Conservation (phyloP, 2,113 vertebrate species). For the Archocentrus centrarchus region DNA sequence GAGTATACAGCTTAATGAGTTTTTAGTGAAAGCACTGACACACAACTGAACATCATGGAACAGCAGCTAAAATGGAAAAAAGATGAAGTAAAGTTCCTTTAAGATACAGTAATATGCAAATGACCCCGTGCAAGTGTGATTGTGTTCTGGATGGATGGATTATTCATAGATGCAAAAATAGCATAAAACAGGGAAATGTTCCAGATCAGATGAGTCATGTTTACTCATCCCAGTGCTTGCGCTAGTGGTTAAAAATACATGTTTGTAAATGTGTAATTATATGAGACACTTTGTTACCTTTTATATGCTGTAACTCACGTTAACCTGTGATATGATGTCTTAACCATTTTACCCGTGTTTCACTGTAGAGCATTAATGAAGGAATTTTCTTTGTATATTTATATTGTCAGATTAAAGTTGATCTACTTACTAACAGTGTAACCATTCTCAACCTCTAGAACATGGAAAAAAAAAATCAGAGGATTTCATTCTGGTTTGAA, state of each 20-base stretch:
- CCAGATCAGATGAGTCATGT: slow-evolving; percentile 26
- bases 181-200: slow-evolving; percentile 9
- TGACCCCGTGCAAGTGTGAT: slow-evolving; percentile 4
- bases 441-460: background rate
- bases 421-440: background rate
- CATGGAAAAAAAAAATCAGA: background rate
- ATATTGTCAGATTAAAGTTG: background rate
- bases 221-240: background rate
- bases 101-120: slow-evolving; percentile 28
- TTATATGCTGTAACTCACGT: background rate
- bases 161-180: slow-evolving; percentile 37
- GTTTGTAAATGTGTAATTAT: slow-evolving; percentile 12
- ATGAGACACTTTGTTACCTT: background rate
- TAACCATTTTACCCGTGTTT: background rate
- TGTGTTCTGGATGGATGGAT: slow-evolving; percentile 21
- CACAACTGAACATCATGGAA: background rate
- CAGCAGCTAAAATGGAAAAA: background rate
- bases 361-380: background rate
- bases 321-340: background rate
- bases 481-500: background rate
- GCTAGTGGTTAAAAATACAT: slow-evolving; percentile 2
- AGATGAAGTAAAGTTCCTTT: background rate
- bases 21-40: background rate
- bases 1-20: background rate
- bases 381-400: background rate